Conservation (phyloP, 2,888 invertebrate genomes). For the Heliothis peltigera region DNA sequence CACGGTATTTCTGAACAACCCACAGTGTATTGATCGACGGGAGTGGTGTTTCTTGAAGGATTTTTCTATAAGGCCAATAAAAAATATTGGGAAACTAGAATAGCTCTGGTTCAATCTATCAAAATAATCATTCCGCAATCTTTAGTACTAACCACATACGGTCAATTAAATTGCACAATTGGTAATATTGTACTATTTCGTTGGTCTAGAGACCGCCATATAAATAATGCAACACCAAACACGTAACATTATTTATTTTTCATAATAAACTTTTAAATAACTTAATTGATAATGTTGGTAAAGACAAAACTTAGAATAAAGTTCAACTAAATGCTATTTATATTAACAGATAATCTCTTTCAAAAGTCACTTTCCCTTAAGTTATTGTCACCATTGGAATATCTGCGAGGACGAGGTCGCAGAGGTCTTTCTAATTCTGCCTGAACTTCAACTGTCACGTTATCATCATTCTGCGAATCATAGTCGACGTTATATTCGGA, state of each 20-base stretch:
- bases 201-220: too few species aligned
- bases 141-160: too few species aligned
- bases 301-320: conserved; percentile 6
- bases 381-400: conserved; percentile 81
- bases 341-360: conserved; percentile 45
- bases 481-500: conserved; percentile 76
- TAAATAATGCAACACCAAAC: background rate
- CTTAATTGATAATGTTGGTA: conserved; percentile 13
- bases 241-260: background rate
- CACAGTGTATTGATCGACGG: too few species aligned
- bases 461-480: conserved; percentile 60
- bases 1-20: too few species aligned
- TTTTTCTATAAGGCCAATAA: too few species aligned
- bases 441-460: conserved; percentile 77
- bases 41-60: too few species aligned
- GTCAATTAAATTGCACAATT: too few species aligned
- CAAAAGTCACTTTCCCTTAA: conserved; percentile 86
- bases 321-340: conserved; percentile 12
- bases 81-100: too few species aligned
- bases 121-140: too few species aligned
- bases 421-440: conserved; percentile 76
- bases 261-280: conserved; percentile 25
- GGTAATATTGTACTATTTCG: too few species aligned
- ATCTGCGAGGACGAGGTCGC: conserved; percentile 76
- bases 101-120: too few species aligned